Conservation (phyloP, 2,888 invertebrate genomes). For the Hirtodrosophila cameraria region DNA sequence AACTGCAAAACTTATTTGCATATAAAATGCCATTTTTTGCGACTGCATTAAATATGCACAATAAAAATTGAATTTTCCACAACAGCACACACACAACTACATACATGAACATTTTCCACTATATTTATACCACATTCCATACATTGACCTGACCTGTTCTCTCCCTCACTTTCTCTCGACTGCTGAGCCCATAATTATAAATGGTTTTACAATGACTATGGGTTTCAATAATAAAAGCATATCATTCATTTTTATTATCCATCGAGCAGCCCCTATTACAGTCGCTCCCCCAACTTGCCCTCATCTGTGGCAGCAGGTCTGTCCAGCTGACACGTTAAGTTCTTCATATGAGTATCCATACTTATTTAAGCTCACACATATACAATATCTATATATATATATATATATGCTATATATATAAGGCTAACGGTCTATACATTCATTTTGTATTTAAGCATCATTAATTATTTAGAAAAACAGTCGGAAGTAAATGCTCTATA, state of each 20-base stretch:
- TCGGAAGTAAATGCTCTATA: slow-evolving; percentile 74
- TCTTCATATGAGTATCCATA: slow-evolving; percentile 48
- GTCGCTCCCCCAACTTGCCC: background rate
- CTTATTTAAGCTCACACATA: slow-evolving; percentile 53
- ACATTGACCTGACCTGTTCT: slow-evolving; percentile 24
- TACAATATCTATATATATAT: too few species aligned
- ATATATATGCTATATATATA: too few species aligned
- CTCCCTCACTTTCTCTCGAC: slow-evolving; percentile 10
- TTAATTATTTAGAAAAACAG: slow-evolving; percentile 79
- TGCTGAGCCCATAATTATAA: slow-evolving; percentile 70
- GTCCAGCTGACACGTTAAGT: slow-evolving; percentile 3
- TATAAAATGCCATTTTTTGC: slow-evolving; percentile 54
- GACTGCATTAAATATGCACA: slow-evolving; percentile 71
- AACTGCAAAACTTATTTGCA: slow-evolving; percentile 58
- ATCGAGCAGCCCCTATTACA: slow-evolving; percentile 2
- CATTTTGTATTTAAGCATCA: slow-evolving; percentile 73
- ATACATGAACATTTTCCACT: background rate
- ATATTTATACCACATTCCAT: background rate
- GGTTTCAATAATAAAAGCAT: slow-evolving; percentile 76
- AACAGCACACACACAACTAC: slow-evolving; percentile 24
- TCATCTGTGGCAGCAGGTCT: background rate
- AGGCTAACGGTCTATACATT: slow-evolving; percentile 31
- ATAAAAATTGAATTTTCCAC: slow-evolving; percentile 73
- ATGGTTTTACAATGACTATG: slow-evolving; percentile 78
- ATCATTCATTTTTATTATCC: slow-evolving; percentile 78